These are phyloP conservation scores for Trichechus manatus DNA, from an alignment of 2,113 vertebrate genomes.

Conservation along the genomic window DNA sequence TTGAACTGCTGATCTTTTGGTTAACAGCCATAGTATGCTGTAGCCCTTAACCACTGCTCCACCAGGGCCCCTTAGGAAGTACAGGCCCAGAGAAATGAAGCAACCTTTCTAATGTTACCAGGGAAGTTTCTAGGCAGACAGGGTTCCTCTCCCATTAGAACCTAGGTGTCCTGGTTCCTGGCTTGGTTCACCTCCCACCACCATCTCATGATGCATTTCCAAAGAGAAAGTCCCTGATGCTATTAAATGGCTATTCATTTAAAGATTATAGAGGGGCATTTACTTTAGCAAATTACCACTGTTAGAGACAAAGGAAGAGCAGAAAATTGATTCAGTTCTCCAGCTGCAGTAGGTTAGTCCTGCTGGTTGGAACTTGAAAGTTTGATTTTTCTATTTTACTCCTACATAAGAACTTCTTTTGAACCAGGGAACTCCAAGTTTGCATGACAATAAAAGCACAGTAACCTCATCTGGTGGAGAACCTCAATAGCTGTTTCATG, in stretches of 20 bases:
- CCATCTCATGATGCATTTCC: neutral
- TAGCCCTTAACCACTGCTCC: too few species aligned
- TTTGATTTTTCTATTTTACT: neutral
- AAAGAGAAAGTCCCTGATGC: neutral
- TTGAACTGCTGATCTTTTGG: too few species aligned
- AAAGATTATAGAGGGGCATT: slow-evolving; percentile 68
- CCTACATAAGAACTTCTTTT: neutral
- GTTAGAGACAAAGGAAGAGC: slow-evolving; percentile 50
- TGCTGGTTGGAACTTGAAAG: neutral
- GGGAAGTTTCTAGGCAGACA: neutral
- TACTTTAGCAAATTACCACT: slow-evolving; percentile 51
- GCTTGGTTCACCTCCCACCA: neutral
- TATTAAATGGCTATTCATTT: slow-evolving; percentile 45
- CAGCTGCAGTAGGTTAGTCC: neutral
- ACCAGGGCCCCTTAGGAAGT: too few species aligned
- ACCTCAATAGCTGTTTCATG: neutral
- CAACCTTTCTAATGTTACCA: neutral
- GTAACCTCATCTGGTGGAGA: neutral
- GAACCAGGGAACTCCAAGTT: neutral
- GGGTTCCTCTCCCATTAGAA: neutral
- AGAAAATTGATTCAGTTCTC: neutral
- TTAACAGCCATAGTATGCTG: too few species aligned
- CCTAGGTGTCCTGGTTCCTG: neutral
- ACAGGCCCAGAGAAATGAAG: neutral
- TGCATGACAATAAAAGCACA: neutral